These are phyloP conservation scores for Poeciliopsis occidentalis DNA, from an alignment of 2,113 vertebrate genomes.

Conservation along the genomic window DNA sequence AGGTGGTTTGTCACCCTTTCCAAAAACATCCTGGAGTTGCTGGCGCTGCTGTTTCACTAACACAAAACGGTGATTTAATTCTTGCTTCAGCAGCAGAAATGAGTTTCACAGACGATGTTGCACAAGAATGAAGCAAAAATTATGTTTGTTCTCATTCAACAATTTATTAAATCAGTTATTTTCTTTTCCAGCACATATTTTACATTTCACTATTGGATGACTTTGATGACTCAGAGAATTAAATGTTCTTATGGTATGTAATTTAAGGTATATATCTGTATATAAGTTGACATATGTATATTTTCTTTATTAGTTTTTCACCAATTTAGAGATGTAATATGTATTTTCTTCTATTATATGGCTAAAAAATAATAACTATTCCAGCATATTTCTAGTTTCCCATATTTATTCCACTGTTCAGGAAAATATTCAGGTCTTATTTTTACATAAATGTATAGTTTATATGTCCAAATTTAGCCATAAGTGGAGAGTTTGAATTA, in stretches of 20 bases:
- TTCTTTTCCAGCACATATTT: neutral
- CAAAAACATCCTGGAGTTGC: constrained; percentile 36
- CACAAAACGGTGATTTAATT: neutral
- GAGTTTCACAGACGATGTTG: neutral
- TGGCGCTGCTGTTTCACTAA: neutral
- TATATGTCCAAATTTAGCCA: too few relatives aligned
- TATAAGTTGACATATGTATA: too few relatives aligned
- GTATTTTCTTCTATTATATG: too few relatives aligned
- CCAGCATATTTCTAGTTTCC: neutral
- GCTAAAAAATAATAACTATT: too few relatives aligned
- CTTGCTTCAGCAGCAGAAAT: neutral
- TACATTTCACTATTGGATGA: neutral
- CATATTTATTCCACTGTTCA: neutral
- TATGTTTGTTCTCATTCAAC: neutral
- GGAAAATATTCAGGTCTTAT: neutral
- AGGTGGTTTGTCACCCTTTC: constrained; percentile 52
- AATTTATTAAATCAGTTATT: neutral
- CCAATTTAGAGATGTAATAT: too few relatives aligned
- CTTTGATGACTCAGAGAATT: too few relatives aligned
- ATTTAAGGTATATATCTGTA: too few relatives aligned
- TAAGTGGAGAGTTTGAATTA: too few relatives aligned
- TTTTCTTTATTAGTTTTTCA: too few relatives aligned
- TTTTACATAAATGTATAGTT: too few relatives aligned
- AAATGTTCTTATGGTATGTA: too few relatives aligned
- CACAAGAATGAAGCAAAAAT: neutral